These are phyloP conservation scores for Madoqua kirkii DNA, from an alignment of 2,113 vertebrate species.

Conservation along the genomic window DNA sequence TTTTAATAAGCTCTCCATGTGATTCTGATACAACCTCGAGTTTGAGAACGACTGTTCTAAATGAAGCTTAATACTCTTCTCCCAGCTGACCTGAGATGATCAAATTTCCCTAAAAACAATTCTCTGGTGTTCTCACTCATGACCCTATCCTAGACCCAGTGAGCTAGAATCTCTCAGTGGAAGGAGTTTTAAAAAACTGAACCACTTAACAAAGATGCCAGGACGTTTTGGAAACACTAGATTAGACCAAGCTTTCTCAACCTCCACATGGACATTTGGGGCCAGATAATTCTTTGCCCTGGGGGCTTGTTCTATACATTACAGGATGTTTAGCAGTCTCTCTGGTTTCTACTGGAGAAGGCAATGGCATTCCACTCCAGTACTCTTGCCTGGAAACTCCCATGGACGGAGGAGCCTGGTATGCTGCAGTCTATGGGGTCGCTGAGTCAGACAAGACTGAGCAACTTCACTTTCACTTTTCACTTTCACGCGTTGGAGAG, in stretches of 20 bases:
- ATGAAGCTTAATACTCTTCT: not conserved
- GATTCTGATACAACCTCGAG: not conserved
- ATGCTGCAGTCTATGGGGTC: no score
- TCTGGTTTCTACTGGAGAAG: not conserved
- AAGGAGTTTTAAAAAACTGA: not conserved
- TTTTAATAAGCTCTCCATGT: not conserved
- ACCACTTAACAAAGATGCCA: conserved; percentile 5
- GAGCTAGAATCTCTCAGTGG: not conserved
- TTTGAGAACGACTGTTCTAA: not conserved
- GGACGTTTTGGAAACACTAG: conserved; percentile 8
- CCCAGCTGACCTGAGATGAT: not conserved
- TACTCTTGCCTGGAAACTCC: no score
- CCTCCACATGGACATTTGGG: not conserved
- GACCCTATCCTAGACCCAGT: not conserved
- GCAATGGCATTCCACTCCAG: no score
- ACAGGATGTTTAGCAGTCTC: not conserved
- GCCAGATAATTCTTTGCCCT: not conserved
- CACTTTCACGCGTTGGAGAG: no score
- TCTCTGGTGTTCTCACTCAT: not conserved
- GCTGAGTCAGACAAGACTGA: no score
- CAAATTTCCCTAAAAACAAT: not conserved
- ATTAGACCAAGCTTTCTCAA: not conserved
- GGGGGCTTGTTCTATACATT: not conserved
- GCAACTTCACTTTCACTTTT: no score
- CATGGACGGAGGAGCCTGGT: no score